Evolutionary conservation across 2,888 invertebrate genomes (phyloP), one percentile per base, ranked within the genome.

Genomic region (Tethea ocularis): DNA sequence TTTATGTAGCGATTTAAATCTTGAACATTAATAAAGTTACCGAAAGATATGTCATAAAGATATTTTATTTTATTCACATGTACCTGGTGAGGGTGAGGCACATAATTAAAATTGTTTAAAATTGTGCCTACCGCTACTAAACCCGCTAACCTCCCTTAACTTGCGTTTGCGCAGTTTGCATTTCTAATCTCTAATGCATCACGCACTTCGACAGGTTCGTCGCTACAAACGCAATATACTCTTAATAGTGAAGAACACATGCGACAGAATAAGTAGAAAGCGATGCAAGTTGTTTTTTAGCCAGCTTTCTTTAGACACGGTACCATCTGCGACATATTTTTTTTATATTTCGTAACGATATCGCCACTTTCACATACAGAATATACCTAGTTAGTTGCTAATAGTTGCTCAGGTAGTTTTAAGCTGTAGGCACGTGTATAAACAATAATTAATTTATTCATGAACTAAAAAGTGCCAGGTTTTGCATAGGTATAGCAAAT

Each of bases 241-340:
- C 72, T 83, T 72, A 79, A 75, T 80, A 61, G 69, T 89, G 80
- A 89, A 88, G 87, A 83, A 63, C 66, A 74, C 84, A 56, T 86
- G 71, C 77, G 75, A 79, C 69, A 85, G 68, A 79, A 69, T 89
- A 64, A 67, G 75, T 80, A 87, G 82, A 86, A 89, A 88, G 81
- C 82, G 81, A 68, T 89, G 85, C 86, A 86, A 87, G 86, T 71
- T 85, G 65, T 78, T 84, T 57, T 66, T 74, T 72, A 60, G 57
- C 62, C 73, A 74, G 69, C 87, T 89, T 76, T 77, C 90, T 63
- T 80, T 83, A 66, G 89, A 89, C 73, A 89, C 91, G 91, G 91
- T 91, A 91, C 82, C 82, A 69, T 73, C 62, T 62, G 52, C 59
- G 62, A 65, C 36, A 46, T 46, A 20, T 46, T 10, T 20, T 20